Evolutionary conservation across 2,797 vertebrate species (phyloP), one percentile per base, ranked within the genome.

Genomic region (Aphelocoma californica): DNA sequence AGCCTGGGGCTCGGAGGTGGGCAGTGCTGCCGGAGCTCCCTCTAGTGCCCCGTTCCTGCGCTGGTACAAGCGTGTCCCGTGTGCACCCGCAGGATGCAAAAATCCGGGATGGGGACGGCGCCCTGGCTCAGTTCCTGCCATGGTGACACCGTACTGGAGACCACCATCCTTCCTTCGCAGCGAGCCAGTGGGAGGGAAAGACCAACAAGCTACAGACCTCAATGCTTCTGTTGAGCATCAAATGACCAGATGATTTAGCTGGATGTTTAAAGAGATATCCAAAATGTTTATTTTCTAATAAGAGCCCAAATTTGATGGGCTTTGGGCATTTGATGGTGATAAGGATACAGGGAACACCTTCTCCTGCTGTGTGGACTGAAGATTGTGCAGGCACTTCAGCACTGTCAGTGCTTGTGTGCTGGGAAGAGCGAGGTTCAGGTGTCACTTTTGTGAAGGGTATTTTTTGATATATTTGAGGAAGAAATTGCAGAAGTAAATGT

Each of bases 1-100:
- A 53, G 45, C 7, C 0, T 7, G 45, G 75, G 81, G 7, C 53
- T 84, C 10, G 7, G 60, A 18, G 67, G 60, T 74, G 53, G 79
- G 77, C 2, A 31, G 50, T 92, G 86, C 70, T 90, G 83, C 81
- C 23, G 20, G 81, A 80, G 82, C 90, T 95, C 88, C 85, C 90
- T 74, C 87, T 91, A 62, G 69, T 61, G 85, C 69, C 65, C 50
- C 17, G 0, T 14, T 57, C 14, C 9, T 31, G 70, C 48, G 3
- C 42, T 32, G 7, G 36, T 28, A 15, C 31, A 12, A 18, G 16
- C 9, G 1, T 1, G 5, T 28, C 50, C 50, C 16, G 12, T 2
- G 20, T 10, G 71, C 36, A 9, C n/a, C n/a, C 36, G 38, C 40
- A 7, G 0, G 2, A 44, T 32, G 61, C 29, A 12, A 28, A 34